Conservation (phyloP, 2,113 vertebrate genomes). For the Dasyurus viverrinus region DNA sequence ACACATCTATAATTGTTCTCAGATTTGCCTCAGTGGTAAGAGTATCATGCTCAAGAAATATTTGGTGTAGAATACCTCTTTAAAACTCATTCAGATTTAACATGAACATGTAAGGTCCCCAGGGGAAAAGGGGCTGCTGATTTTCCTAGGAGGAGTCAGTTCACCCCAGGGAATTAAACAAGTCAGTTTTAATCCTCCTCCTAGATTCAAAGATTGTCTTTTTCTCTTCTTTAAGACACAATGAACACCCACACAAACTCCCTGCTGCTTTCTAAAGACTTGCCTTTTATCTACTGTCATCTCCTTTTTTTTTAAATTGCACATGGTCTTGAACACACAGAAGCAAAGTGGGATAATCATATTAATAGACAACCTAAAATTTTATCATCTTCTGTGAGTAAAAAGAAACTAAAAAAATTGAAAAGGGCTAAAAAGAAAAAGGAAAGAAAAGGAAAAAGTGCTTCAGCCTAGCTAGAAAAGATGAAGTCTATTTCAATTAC, state of each 20-base stretch:
- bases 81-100: background rate
- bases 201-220: background rate
- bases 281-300: background rate
- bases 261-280: background rate
- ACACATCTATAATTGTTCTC: background rate
- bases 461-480: background rate
- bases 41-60: background rate
- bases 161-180: background rate
- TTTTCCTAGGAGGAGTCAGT: background rate
- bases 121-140: background rate
- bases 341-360: background rate
- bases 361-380: background rate
- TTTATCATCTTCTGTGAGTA: background rate
- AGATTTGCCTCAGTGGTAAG: background rate
- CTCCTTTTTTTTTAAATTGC: background rate
- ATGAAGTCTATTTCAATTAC: conserved; percentile 24
- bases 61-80: background rate
- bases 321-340: background rate
- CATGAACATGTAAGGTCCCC: background rate
- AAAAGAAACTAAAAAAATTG: background rate
- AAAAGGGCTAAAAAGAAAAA: background rate
- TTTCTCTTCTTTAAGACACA: background rate
- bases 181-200: background rate
- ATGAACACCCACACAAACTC: background rate
- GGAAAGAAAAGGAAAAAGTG: background rate